Conservation (phyloP, 2,113 vertebrate species). For the Ginglymostoma cirratum region DNA sequence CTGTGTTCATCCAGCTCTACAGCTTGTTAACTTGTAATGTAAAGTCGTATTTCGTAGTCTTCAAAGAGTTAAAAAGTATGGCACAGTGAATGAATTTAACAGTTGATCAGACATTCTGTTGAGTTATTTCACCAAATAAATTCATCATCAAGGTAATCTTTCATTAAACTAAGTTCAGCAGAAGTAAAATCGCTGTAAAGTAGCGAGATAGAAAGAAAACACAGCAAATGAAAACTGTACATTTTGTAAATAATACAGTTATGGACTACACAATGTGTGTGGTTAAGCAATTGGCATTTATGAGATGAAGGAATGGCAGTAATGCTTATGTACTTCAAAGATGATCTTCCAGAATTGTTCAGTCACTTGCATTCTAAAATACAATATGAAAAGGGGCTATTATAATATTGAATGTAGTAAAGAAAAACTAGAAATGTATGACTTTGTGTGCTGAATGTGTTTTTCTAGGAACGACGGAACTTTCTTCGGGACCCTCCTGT, state of each 20-base stretch:
- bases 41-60: too few relatives aligned
- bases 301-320: neutral
- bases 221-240: neutral
- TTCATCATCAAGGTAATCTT: neutral
- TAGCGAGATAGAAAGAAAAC: neutral
- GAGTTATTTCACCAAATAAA: neutral
- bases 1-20: too few relatives aligned
- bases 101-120: neutral
- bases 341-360: too few relatives aligned
- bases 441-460: neutral
- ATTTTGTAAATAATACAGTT: neutral
- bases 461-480: conserved; percentile 38
- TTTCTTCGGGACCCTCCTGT: conserved; percentile 39
- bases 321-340: neutral
- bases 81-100: neutral
- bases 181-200: too few relatives aligned
- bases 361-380: neutral
- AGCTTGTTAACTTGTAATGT: too few relatives aligned
- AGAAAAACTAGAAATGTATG: neutral
- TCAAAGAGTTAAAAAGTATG: neutral
- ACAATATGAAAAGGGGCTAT: neutral
- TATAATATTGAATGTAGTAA: neutral
- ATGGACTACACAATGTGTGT: neutral
- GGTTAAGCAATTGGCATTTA: neutral
- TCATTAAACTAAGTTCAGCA: neutral